These are phyloP conservation scores for Sinonovacula constricta DNA, from an alignment of 1,140 invertebrate species.

Conservation along the genomic window DNA sequence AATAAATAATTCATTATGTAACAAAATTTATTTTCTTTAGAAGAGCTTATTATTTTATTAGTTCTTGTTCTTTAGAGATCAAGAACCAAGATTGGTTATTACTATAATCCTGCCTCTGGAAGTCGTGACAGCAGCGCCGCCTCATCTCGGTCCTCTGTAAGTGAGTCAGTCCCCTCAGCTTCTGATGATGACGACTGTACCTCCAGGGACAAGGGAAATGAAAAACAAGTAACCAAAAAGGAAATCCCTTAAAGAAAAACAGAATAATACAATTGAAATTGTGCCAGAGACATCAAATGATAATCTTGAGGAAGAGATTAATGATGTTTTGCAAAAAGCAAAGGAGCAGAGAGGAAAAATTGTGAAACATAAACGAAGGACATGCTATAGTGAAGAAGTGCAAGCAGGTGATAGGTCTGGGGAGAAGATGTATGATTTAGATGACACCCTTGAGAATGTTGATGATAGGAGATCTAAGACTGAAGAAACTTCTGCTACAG, in stretches of 20 bases:
- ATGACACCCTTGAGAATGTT: constrained; percentile 7
- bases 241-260: neutral
- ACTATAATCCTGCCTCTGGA: neutral
- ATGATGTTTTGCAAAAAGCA: constrained; percentile 9
- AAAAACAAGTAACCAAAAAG: neutral
- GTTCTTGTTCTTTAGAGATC: neutral
- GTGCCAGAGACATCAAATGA: constrained; percentile 3
- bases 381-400: neutral
- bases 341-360: neutral
- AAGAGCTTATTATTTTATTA: too few species aligned
- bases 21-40: too few species aligned
- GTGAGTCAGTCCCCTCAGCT: neutral
- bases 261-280: neutral
- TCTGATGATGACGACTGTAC: neutral
- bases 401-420: neutral
- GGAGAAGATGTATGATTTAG: constrained; percentile 8
- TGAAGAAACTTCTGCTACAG: neutral
- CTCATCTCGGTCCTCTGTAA: neutral
- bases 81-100: neutral
- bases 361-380: neutral
- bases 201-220: neutral
- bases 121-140: neutral
- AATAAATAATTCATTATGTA: too few species aligned
- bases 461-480: neutral
- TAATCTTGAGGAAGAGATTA: neutral